phyloP scores from a whole-genome alignment of 2,797 vertebrate species.

The Heteromormyrus szaboi region DNA sequence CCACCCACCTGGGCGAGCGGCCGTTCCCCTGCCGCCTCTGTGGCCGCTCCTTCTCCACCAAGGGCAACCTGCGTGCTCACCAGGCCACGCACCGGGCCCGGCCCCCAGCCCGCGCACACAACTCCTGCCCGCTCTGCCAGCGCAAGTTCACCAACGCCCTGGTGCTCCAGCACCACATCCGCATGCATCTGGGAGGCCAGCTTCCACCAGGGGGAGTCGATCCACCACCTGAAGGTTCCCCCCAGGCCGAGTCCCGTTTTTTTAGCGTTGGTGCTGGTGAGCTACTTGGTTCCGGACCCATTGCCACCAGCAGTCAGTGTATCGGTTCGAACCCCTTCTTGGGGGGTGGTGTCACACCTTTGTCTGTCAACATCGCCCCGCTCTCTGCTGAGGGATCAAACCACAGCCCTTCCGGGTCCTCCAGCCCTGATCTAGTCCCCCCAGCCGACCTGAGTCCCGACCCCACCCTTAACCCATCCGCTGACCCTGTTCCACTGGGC shows the following conservation, averaged over 20 bases:
- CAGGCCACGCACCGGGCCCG: constrained; percentile 78
- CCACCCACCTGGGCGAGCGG: constrained; percentile 81
- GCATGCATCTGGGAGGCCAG: constrained; percentile 86
- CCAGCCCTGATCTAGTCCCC: constrained; percentile 59
- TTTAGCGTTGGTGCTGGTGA: background rate
- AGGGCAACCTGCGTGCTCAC: constrained; percentile 80
- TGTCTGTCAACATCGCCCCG: constrained; percentile 28
- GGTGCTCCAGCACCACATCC: constrained; percentile 84
- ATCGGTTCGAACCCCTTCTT: background rate
- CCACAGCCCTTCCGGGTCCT: constrained; percentile 47
- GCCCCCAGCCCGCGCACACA: constrained; percentile 71
- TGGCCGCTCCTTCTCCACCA: constrained; percentile 82
- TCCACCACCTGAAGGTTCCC: constrained; percentile 41
- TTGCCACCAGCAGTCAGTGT: background rate
- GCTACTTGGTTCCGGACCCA: background rate
- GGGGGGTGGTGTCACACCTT: constrained; percentile 23
- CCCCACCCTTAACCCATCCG: constrained; percentile 49
- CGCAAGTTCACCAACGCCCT: constrained; percentile 87
- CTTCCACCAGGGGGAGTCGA: constrained; percentile 64
- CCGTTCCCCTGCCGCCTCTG: constrained; percentile 87
- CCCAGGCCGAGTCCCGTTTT: constrained; percentile 33
- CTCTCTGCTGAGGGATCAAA: constrained; percentile 15
- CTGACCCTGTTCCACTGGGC: constrained; percentile 43
- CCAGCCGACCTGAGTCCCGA: constrained; percentile 62
- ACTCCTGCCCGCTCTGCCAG: constrained; percentile 84